Evolutionary conservation across 2,888 invertebrate genomes (phyloP), one percentile per base, ranked within the genome.

Genomic region (Acanthacorydalis orientalis): DNA sequence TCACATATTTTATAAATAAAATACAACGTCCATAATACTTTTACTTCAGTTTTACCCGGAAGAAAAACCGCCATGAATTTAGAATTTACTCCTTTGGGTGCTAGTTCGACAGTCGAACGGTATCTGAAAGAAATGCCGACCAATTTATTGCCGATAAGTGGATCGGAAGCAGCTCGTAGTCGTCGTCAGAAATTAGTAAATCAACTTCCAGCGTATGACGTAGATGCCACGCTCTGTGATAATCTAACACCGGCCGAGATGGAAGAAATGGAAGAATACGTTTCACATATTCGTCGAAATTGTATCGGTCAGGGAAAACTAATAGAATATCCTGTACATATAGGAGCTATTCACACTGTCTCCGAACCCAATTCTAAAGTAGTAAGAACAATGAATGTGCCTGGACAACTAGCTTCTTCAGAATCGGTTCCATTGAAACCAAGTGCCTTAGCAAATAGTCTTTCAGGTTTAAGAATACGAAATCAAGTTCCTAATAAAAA

Each of bases 161-260:
- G 89, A 0, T 83, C 86, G 39, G 75, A 74, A 51, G 90, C 88
- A 32, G 89, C 89, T 1, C 74, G 76, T 44, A 74, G 78, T 53
- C 72, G 91, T 14, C 83, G 84, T 54, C 83, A 85, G 49, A 80
- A 87, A 56, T 70, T 91, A 6, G 83, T 88, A 57, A 83, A 83
- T 51, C 90, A 91, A 67, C 73, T 90, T 48, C 89, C 89, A 10
- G 74, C 83, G 1, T 88, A 89, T 59, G 89, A 89, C 60, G 77
- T 88, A 43, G 84, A 86, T 61, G 68, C 75, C 16, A 65, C 67
- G 39, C 60, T 68, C n/a, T 77, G 76, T 53, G 73, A 75, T 54
- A 67, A 70, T 46, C 63, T 77, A 7, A 69, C 70, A 11, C 63
- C 63, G 31, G 59, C 60, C 4, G 67, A 67, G 54, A 52, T 63